Evolutionary conservation across 2,888 invertebrate species (phyloP), one percentile per base, ranked within the genome.

Genomic region (Byasa hedistus): DNA sequence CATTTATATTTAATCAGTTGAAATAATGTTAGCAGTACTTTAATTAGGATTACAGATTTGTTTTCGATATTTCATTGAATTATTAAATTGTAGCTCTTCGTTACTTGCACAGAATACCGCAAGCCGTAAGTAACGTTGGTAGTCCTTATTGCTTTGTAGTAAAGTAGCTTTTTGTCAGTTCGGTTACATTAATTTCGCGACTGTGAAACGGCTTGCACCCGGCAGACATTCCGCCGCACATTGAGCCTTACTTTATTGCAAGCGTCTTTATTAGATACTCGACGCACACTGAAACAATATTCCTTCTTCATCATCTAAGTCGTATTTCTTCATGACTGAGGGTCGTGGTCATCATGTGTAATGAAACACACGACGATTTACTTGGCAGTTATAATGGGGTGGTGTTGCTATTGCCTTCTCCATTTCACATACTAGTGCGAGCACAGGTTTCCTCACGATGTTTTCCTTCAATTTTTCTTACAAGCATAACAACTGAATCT

Each of bases 241-340:
- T 66, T 62, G 66, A 58, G 66, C 58, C 62, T 62, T 62, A 62
- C 54, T 62, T 62, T 66, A 66, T 66, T 66, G 66, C 62, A 66
- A 62, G 58, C 58, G 58, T 66, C 62, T 58, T 44, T 62, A 65
- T 65, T 66, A 66, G 12, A 66, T 15, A 27, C 21, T 58, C 19
- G 44, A 52, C 62, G 66, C 24, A 58, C 54, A 66, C 62, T 62
- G 21, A 58, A 52, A 56, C 4, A 48, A 48, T 19, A 48, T n/a
- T 48, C 4, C 39, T 7, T 36, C n/a, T n/a, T n/a, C n/a, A n/a
- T n/a, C n/a, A n/a, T n/a, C n/a, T n/a, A n/a, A n/a, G n/a, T n/a
- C n/a, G n/a, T n/a, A n/a, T n/a, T n/a, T n/a, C n/a, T n/a, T n/a
- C n/a, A n/a, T n/a, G n/a, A n/a, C n/a, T n/a, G n/a, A n/a, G n/a